Evolutionary conservation across 2,888 invertebrate genomes (phyloP), one percentile per base, ranked within the genome.

Genomic region (Pachycephus smyrnensis): DNA sequence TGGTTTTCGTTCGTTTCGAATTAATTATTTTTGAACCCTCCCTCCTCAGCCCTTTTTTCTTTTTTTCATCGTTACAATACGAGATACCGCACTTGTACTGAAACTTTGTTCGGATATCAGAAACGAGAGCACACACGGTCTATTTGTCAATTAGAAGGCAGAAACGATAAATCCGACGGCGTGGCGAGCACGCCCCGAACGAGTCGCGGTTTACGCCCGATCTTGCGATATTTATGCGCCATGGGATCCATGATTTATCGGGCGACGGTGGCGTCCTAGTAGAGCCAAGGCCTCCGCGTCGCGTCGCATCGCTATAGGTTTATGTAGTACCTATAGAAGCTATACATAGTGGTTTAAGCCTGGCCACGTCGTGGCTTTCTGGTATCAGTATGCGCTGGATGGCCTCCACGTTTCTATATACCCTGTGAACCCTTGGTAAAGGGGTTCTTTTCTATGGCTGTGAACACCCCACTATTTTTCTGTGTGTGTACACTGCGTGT

Each of bases 141-240:
- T 31, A 71, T 71, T 71, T 71, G 71, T 71, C 71, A 71, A 71
- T 71, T 71, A 71, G 31, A 71, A 71, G 71, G 71, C 71, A 31
- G 71, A 71, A 32, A 31, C 71, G 71, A 71, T 71, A 71, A 71
- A 71, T 33, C 71, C 32, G 71, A 23, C 71, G 12, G 71, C 12
- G 31, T 15, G 31, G 71, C 71, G 33, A 71, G 33, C 31, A 33
- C 71, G 74, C 36, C 36, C 74, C 36, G 33, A 36, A 33, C 74
- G 36, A 31, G 74, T 71, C 74, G 37, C 30, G 74, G 78, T 80
- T 82, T 78, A 76, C 82, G 81, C 83, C 78, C 80, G 82, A 84
- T 85, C 84, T 82, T 80, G 78, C 81, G 78, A 82, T 82, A 80
- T 85, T 84, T 84, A 84, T 84, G 83, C 84, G 78, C 81, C 76